These are phyloP conservation scores for Metopolophium dirhodum DNA, from an alignment of 1,140 invertebrate species.

Conservation along the genomic window DNA sequence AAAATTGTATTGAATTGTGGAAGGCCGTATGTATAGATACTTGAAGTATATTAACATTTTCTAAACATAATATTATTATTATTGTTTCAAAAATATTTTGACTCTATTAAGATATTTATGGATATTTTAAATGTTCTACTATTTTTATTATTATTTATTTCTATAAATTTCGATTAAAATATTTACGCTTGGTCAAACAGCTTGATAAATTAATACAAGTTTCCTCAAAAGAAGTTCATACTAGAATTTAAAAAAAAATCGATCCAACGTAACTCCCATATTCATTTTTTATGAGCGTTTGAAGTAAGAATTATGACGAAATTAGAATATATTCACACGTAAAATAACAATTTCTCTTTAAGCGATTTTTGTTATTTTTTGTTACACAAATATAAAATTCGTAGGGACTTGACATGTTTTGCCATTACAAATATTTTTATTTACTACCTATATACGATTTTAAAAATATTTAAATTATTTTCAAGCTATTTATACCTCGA, in stretches of 20 bases:
- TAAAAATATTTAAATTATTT: neutral
- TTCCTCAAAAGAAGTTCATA: neutral
- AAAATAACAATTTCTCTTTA: neutral
- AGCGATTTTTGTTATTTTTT: neutral
- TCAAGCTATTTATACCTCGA: neutral
- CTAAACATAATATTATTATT: neutral
- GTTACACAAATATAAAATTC: neutral
- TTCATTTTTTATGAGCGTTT: neutral
- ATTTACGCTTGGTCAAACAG: neutral
- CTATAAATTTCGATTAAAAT: neutral
- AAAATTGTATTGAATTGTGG: too few species aligned
- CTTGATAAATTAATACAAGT: neutral
- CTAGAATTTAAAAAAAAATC: neutral
- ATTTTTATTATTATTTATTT: neutral
- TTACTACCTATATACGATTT: neutral
- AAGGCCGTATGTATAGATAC: neutral
- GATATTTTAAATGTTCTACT: neutral
- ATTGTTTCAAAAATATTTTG: neutral
- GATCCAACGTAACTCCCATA: neutral
- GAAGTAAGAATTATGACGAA: neutral
- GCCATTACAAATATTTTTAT: neutral
- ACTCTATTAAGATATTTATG: neutral
- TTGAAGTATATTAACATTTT: neutral
- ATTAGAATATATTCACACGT: neutral
- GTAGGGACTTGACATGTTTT: neutral